Evolutionary conservation across 2,888 invertebrate species (phyloP).

Genomic region (Clusia tigrina): DNA sequence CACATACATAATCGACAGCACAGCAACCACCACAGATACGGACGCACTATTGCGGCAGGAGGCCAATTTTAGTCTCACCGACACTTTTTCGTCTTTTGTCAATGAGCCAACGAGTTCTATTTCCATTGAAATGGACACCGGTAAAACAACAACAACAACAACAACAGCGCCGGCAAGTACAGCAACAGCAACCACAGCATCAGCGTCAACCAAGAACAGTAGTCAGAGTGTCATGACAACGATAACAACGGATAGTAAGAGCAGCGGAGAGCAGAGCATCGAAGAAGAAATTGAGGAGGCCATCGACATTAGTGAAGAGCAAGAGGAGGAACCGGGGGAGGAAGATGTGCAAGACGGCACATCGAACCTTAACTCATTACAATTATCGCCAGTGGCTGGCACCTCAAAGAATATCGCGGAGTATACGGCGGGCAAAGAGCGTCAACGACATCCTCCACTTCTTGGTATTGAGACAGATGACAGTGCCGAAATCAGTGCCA

Average conservation of each 20-base stretch:
- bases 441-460: slow-evolving; percentile 17
- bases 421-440: background rate
- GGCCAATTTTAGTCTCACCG: slow-evolving; percentile 47
- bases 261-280: slow-evolving; percentile 53
- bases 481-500: slow-evolving; percentile 42
- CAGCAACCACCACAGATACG: slow-evolving; percentile 41
- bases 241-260: slow-evolving; percentile 29
- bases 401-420: slow-evolving; percentile 32
- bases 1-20: slow-evolving; percentile 50
- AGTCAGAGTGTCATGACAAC: slow-evolving; percentile 33
- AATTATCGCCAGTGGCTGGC: slow-evolving; percentile 39
- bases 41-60: slow-evolving; percentile 46
- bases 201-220: slow-evolving; percentile 36
- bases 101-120: slow-evolving; percentile 58
- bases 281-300: slow-evolving; percentile 64
- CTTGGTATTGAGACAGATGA: background rate
- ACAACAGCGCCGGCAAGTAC: slow-evolving; percentile 30
- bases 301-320: slow-evolving; percentile 58
- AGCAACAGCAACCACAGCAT: slow-evolving; percentile 39
- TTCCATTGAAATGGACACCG: slow-evolving; percentile 55
- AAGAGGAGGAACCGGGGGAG: slow-evolving; percentile 38
- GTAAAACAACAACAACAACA: slow-evolving; percentile 41
- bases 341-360: slow-evolving; percentile 10
- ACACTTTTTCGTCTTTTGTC: slow-evolving; percentile 46
- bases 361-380: slow-evolving; percentile 20